Conservation (phyloP, 2,888 invertebrate genomes). For the Augiades crinisus region DNA sequence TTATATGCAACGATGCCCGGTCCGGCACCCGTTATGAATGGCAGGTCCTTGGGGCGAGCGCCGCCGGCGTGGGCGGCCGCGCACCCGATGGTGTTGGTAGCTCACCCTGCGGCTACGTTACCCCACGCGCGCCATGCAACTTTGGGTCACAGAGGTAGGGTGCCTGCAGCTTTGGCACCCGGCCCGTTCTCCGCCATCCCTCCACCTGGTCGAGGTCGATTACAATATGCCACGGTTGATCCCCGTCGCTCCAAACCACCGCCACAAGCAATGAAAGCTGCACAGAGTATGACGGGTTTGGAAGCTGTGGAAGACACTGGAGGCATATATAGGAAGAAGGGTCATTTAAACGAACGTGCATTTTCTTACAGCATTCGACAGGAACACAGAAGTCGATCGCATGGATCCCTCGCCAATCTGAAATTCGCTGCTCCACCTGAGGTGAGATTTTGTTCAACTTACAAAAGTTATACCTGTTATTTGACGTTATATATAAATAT, state of each 20-base stretch:
- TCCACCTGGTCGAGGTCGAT: constrained; percentile 61
- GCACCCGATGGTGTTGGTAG: constrained; percentile 75
- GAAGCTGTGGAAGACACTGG: constrained; percentile 83
- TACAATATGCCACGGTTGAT: constrained; percentile 84
- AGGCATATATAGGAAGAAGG: constrained; percentile 93
- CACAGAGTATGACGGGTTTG: constrained; percentile 84
- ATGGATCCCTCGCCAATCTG: constrained; percentile 94
- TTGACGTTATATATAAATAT: too few species aligned
- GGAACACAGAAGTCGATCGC: constrained; percentile 95
- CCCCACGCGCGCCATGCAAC: constrained; percentile 73
- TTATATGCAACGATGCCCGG: constrained; percentile 80
- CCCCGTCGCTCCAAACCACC: constrained; percentile 84
- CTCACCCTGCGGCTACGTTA: constrained; percentile 69
- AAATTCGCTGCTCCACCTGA: constrained; percentile 91
- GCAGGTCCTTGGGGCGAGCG: constrained; percentile 68
- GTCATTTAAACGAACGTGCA: constrained; percentile 95
- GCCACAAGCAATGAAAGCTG: constrained; percentile 83
- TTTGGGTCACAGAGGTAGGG: constrained; percentile 79
- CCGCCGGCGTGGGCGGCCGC: constrained; percentile 68
- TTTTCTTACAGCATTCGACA: constrained; percentile 97
- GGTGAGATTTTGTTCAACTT: constrained; percentile 49
- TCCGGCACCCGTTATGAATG: constrained; percentile 69
- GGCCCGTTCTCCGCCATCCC: constrained; percentile 66
- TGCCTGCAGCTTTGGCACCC: constrained; percentile 80
- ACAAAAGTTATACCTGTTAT: too few species aligned